Conservation (phyloP, 2,888 invertebrate genomes). For the Meteorus colon region DNA sequence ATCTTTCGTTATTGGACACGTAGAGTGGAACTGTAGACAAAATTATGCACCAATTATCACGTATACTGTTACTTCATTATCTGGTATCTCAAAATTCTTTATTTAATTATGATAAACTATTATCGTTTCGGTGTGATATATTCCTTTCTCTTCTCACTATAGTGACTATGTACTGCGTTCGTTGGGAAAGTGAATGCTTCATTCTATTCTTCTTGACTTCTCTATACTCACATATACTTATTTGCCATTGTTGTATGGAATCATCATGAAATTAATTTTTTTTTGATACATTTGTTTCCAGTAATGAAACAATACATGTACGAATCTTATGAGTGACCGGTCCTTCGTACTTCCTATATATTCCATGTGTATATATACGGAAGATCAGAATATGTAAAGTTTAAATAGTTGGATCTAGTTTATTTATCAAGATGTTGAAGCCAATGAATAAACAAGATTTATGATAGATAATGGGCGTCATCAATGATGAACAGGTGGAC, state of each 20-base stretch:
- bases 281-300: not conserved
- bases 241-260: too few species aligned
- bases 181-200: slow-evolving; percentile 36
- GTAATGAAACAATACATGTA: not conserved
- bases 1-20: slow-evolving; percentile 45
- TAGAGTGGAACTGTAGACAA: not conserved
- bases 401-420: not conserved
- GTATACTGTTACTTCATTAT: slow-evolving; percentile 24
- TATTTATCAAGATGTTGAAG: not conserved
- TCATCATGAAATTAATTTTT: too few species aligned
- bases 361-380: not conserved
- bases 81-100: slow-evolving; percentile 11
- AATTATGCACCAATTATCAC: not conserved
- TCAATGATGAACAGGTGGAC: not conserved
- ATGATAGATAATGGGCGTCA: not conserved
- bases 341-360: too few species aligned
- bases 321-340: too few species aligned
- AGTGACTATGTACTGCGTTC: not conserved
- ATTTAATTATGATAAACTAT: slow-evolving; percentile 1
- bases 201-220: not conserved
- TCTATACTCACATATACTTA: not conserved
- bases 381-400: not conserved
- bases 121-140: slow-evolving; percentile 4
- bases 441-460: not conserved
- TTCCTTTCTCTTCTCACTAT: slow-evolving; percentile 18